Base-by-base conservation (phyloP, 2,113 vertebrate species). In the Sakesphorus luctuosus region DNA sequence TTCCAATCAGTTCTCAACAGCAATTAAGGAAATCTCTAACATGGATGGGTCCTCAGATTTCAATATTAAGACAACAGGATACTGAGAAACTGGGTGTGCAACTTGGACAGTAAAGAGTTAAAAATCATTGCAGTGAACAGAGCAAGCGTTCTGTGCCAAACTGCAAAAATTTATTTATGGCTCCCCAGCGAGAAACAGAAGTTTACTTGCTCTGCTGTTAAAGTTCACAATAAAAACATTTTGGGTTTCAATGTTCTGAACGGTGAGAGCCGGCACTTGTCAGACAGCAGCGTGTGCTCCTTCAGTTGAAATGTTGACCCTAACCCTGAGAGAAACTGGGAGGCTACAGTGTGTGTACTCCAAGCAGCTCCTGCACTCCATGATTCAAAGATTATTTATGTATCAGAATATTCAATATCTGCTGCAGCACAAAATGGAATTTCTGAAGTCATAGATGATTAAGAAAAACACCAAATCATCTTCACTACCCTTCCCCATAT, bases 101-200 rank as follows among this genome's bases (percentile, higher is more conserved):
- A 36, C 33, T 25, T 1, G 3, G 49, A 44, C 4, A 4, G 21
- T 38, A 63, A 11, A 46, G 47, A 63, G 49, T 73, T 71, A 36
- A 63, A 83, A 25, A 26, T 62, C 25, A 83, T 40, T 1, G 5
- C 16, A 46, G 47, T 31, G 13, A 83, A 36, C 16, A 3, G 47
- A 72, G 38, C 10, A 24, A 26, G 67, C 11, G 19, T 13, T 71
- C 7, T 25, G 43, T 44, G 20, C 38, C 56, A 63, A 53, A 73
- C 68, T 5, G 2, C 26, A 9, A 62, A 63, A 25, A 47, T 62
- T 53, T 63, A 46, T 31, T 44, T 62, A 73, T 35, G 38, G n/a
- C 58, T 72, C 38, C 47, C 0, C 4, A 11, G 47, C 4, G 3
- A 84, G 33, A 53, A 63, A 13, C 5, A 0, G 31, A 33, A n/a